Base-by-base conservation (phyloP, 2,888 invertebrate species). In the Tenthredo amoena region DNA sequence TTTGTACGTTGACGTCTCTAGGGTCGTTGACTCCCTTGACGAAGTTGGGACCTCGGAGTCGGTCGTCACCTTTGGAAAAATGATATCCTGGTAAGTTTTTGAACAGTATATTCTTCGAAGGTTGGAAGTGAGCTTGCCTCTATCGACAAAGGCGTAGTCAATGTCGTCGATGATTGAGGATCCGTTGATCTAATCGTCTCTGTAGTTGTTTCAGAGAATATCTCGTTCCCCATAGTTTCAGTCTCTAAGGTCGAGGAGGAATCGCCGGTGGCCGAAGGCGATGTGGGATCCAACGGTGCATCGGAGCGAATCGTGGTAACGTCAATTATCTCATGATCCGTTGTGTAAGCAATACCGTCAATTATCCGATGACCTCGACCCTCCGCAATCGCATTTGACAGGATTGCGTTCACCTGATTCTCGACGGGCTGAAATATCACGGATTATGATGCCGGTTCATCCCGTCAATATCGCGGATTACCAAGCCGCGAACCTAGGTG, bases 181-280 rank as follows among this genome's bases (percentile, higher is more conserved):
- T 82, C 72, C 18, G 65, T 72, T 2, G 58, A 55, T 71, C 6
- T 58, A 15, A 15, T 34, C 12, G 40, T 3, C 26, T 74, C 68
- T 18, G 34, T 15, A 21, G 72, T 74, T 76, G 90, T 90, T 86
- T 92, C 92, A 68, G 90, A 89, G 43, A 91, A 90, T 84, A 93
- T 93, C 87, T 93, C 93, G 87, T 93, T 93, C 89, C 91, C 89
- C 91, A 92, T 91, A 84, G 90, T 91, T 86, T 92, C 91, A 72
- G 91, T 91, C 85, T 91, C 91, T 68, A 89, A 87, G 47, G 87
- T 88, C 86, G 86, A 87, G 26, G 88, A 86, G 18, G 77, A n/a
- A 47, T 84, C 71, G 31, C 55, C 3, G 65, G 71, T 47, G 31
- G 76, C 86, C 82, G 87, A 74, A 58, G 87, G 87, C 58, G 47